These are phyloP conservation scores for Galago senegalensis DNA, from an alignment of 2,797 vertebrate species.

Conservation along the genomic window DNA sequence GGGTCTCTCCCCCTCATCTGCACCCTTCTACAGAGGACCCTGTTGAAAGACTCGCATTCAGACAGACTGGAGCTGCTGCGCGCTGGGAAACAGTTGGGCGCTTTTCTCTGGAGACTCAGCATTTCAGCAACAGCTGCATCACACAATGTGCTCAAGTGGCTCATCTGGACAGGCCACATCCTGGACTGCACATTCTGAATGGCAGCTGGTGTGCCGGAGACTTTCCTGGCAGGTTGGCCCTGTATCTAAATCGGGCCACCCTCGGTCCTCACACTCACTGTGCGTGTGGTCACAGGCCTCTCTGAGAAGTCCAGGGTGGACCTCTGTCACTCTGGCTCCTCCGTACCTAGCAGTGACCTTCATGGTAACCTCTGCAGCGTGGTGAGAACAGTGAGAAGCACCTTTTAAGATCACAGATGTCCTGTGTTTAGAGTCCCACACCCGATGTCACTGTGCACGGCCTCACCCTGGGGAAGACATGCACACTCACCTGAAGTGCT, in stretches of 20 bases:
- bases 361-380: too few species aligned
- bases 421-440: background rate
- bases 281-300: background rate
- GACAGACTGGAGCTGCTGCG: background rate
- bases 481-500: background rate
- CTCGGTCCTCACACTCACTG: constrained; percentile 34
- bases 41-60: background rate
- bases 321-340: background rate
- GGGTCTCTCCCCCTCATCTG: background rate
- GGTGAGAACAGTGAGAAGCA: background rate
- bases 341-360: constrained; percentile 43
- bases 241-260: background rate
- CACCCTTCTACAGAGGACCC: background rate
- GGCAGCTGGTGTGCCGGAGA: constrained; percentile 75
- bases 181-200: constrained; percentile 72
- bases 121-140: constrained; percentile 77
- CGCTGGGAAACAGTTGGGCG: constrained; percentile 46
- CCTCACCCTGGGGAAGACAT: background rate
- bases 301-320: background rate
- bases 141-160: constrained; percentile 57
- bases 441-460: background rate
- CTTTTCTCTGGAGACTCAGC: constrained; percentile 56
- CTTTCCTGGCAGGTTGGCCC: constrained; percentile 33
- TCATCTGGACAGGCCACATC: constrained; percentile 74
- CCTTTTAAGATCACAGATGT: background rate